These are phyloP conservation scores for Belonocnema kinseyi DNA, from an alignment of 1,140 invertebrate species.

Conservation along the genomic window DNA sequence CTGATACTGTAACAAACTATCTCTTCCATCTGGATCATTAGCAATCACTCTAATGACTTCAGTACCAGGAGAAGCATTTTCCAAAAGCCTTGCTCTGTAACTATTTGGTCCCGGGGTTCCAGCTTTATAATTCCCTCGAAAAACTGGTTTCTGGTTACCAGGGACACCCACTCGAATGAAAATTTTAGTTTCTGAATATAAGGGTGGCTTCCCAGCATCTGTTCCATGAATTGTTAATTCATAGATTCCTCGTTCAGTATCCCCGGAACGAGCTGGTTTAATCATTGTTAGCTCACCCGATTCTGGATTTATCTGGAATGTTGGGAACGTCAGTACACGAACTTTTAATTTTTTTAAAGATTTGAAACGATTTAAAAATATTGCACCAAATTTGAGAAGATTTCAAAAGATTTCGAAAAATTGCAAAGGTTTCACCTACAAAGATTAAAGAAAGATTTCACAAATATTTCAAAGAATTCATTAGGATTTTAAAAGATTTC, in stretches of 20 bases:
- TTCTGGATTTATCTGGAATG: conserved; percentile 79
- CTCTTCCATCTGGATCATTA: conserved; percentile 85
- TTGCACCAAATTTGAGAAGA: background rate
- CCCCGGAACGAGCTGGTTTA: conserved; percentile 80
- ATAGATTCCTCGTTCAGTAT: conserved; percentile 84
- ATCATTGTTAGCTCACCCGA: conserved; percentile 83
- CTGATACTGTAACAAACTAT: conserved; percentile 82
- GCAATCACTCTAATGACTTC: conserved; percentile 83
- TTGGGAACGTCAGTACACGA: conserved; percentile 65
- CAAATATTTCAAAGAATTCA: too few species aligned
- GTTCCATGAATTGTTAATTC: conserved; percentile 82
- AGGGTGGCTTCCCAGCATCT: conserved; percentile 82
- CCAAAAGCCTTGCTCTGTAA: conserved; percentile 82
- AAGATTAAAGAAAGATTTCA: too few species aligned
- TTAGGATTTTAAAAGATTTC: too few species aligned
- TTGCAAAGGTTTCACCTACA: too few species aligned
- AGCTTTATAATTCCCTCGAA: conserved; percentile 82
- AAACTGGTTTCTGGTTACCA: conserved; percentile 86
- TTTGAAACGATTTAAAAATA: too few species aligned
- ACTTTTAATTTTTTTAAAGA: too few species aligned
- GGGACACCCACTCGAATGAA: conserved; percentile 84
- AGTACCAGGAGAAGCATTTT: conserved; percentile 82
- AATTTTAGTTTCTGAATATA: conserved; percentile 81
- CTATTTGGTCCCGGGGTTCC: conserved; percentile 78
- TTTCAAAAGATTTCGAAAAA: background rate